A percentile compares a stretch with the other conserved stretches of the same genome.
Conservation (phyloP, 1,140 invertebrate genomes). For the Drosophila nasuta region DNA sequence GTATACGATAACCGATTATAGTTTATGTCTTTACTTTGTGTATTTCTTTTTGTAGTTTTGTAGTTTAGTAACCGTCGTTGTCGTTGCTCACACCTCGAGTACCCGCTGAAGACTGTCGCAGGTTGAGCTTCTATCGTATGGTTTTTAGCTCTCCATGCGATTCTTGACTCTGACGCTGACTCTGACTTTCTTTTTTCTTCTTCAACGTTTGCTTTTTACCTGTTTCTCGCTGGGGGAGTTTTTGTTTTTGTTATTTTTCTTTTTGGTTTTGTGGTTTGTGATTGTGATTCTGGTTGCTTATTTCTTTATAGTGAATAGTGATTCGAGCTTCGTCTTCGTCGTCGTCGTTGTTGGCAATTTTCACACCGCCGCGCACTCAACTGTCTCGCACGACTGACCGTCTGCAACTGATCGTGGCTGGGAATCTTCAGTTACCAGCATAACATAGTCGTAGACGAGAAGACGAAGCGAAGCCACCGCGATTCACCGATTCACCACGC, state of each 20-base stretch:
- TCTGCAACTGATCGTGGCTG: constrained; percentile 83
- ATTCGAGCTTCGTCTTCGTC: constrained; percentile 54
- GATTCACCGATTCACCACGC: not conserved
- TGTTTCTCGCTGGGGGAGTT: constrained; percentile 60
- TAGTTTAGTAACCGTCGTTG: constrained; percentile 59
- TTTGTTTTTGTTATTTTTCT: constrained; percentile 28
- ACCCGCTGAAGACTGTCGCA: constrained; percentile 77
- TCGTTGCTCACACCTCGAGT: constrained; percentile 73
- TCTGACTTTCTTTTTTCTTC: constrained; percentile 51
- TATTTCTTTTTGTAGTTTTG: constrained; percentile 29
- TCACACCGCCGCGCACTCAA: constrained; percentile 82
- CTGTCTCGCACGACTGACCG: constrained; percentile 83
- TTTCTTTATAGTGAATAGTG: constrained; percentile 33
- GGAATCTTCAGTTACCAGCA: constrained; percentile 78
- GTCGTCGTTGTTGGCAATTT: constrained; percentile 53
- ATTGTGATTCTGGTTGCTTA: constrained; percentile 47
- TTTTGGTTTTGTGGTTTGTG: constrained; percentile 47
- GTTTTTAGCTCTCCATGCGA: constrained; percentile 68
- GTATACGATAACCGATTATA: constrained; percentile 55
- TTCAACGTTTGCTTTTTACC: constrained; percentile 48
- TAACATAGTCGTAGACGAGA: constrained; percentile 65
- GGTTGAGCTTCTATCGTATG: constrained; percentile 73
- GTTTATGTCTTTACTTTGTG: constrained; percentile 16
- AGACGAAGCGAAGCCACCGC: constrained; percentile 3
- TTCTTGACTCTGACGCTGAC: constrained; percentile 45